Evolutionary conservation across 2,797 vertebrate species (phyloP).

Genomic region (Microcaecilia unicolor): DNA sequence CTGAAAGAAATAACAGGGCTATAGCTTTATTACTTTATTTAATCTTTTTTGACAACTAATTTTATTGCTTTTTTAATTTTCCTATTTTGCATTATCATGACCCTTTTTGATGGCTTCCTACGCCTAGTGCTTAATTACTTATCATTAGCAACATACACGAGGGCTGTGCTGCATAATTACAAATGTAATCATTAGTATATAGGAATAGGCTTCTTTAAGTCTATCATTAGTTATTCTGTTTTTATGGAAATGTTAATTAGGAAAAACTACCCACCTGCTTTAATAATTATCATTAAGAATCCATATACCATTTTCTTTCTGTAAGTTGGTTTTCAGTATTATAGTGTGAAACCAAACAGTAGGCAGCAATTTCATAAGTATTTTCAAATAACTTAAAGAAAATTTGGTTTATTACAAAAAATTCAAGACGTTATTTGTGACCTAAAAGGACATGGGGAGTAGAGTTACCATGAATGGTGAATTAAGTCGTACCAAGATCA

Average conservation of each 20-base stretch:
- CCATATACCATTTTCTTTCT: too few relatives aligned
- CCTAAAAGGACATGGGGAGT: too few relatives aligned
- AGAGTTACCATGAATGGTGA: too few relatives aligned
- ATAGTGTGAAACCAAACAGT: too few relatives aligned
- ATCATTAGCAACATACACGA: constrained; percentile 70
- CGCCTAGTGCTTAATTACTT: constrained; percentile 70
- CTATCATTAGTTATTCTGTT: constrained; percentile 72
- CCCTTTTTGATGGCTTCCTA: constrained; percentile 64
- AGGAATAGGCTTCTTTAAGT: constrained; percentile 63
- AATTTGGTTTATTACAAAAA: too few relatives aligned
- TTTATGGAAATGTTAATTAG: constrained; percentile 72
- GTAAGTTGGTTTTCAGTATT: too few relatives aligned
- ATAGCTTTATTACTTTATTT: constrained; percentile 44
- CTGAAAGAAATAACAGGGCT: too few relatives aligned
- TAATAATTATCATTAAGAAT: constrained; percentile 72
- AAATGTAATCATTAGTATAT: constrained; percentile 72
- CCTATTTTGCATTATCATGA: constrained; percentile 57
- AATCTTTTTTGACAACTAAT: constrained; percentile 57
- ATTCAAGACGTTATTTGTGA: too few relatives aligned
- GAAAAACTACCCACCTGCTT: constrained; percentile 72
- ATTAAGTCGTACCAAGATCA: too few relatives aligned
- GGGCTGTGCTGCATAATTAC: constrained; percentile 68
- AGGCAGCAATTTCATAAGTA: too few relatives aligned
- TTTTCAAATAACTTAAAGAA: too few relatives aligned
- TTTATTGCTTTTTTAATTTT: constrained; percentile 70